Evolutionary conservation across 2,888 invertebrate genomes (phyloP).

Genomic region (Nomada ferruginata): DNA sequence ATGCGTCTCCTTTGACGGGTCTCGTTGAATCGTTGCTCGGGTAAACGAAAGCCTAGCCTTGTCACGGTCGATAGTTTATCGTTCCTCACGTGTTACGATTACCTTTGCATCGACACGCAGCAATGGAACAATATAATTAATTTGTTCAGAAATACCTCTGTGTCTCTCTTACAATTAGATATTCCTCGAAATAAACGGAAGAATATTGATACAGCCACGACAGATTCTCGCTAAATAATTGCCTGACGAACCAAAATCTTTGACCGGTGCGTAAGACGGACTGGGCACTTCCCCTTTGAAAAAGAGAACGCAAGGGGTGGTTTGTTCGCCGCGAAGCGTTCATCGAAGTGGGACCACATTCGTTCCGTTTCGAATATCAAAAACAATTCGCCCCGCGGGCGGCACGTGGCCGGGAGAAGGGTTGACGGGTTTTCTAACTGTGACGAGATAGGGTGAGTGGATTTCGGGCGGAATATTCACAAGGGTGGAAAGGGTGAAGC

Average conservation of each 20-base stretch:
- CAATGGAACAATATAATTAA: slow-evolving; percentile 46
- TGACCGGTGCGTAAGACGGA: background rate
- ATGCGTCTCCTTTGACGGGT: background rate
- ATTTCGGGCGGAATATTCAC: slow-evolving; percentile 58
- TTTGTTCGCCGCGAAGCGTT: slow-evolving; percentile 48
- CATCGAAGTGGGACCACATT: slow-evolving; percentile 66
- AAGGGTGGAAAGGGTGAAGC: slow-evolving; percentile 34
- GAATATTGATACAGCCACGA: slow-evolving; percentile 39
- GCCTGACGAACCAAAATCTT: background rate
- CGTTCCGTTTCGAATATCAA: slow-evolving; percentile 79
- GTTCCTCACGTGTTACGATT: background rate
- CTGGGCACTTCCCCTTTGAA: background rate
- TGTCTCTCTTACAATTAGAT: background rate
- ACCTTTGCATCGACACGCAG: background rate
- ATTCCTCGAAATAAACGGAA: slow-evolving; percentile 39
- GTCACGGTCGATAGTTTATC: background rate
- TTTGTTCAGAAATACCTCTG: slow-evolving; percentile 39
- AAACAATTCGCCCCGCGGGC: slow-evolving; percentile 74
- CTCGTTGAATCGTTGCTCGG: background rate
- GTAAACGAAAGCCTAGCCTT: background rate
- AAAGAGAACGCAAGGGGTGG: slow-evolving; percentile 17
- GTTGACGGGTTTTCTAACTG: slow-evolving; percentile 59
- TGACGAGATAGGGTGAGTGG: slow-evolving; percentile 46
- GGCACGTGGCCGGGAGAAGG: slow-evolving; percentile 67
- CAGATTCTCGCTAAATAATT: background rate